A percentile compares a stretch with the other conserved stretches of the same genome.
These are phyloP conservation scores for Thaumetopoea pityocampa DNA, from an alignment of 1,140 invertebrate genomes.

Conservation along the genomic window DNA sequence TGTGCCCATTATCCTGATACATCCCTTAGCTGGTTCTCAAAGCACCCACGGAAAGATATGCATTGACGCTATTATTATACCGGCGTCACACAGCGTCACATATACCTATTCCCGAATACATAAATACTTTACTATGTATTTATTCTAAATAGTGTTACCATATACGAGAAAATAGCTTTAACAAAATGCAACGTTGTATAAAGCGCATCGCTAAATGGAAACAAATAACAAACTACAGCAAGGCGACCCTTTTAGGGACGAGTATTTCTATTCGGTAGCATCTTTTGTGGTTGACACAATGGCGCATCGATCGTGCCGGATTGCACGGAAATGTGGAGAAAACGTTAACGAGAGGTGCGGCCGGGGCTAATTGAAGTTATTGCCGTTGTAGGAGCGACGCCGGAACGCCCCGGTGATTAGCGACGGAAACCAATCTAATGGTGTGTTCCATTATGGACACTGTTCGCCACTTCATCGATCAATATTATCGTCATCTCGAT, in stretches of 20 bases:
- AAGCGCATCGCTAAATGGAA: constrained; percentile 29
- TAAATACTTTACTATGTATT: too few species aligned
- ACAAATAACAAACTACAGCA: constrained; percentile 46
- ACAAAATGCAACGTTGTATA: constrained; percentile 12
- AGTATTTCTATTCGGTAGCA: constrained; percentile 48
- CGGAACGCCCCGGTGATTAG: constrained; percentile 33
- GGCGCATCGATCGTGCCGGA: constrained; percentile 51
- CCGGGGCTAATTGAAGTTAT: constrained; percentile 54
- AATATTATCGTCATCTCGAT: constrained; percentile 35
- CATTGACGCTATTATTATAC: too few species aligned
- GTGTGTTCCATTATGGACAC: constrained; percentile 31
- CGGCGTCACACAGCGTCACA: too few species aligned
- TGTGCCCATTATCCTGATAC: too few species aligned
- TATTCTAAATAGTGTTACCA: too few species aligned
- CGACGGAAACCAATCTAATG: constrained; percentile 30
- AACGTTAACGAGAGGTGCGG: constrained; percentile 45
- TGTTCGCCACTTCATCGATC: constrained; percentile 43
- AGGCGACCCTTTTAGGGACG: constrained; percentile 46
- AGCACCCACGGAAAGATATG: too few species aligned
- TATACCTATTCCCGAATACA: too few species aligned
- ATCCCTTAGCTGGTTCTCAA: too few species aligned
- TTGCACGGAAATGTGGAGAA: constrained; percentile 40
- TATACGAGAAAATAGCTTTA: too few species aligned
- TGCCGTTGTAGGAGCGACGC: constrained; percentile 21
- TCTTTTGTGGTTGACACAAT: constrained; percentile 61